A percentile compares a stretch with the other conserved stretches of the same genome.
phyloP scores from a whole-genome alignment of 2,797 vertebrate genomes.

The Sebastes wilsoni region DNA sequence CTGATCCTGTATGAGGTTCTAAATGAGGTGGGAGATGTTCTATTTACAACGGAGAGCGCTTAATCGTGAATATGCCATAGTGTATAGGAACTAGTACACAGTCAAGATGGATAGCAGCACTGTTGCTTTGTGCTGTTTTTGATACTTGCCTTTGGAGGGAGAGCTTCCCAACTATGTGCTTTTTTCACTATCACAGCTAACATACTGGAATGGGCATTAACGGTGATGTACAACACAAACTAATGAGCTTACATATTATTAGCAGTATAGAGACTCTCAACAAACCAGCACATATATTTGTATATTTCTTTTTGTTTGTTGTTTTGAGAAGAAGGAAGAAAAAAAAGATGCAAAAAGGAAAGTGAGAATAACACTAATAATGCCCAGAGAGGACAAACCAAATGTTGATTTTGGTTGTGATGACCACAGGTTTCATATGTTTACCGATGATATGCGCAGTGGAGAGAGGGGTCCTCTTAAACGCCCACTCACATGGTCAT shows the following conservation, averaged over 20 bases:
- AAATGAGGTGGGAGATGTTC: constrained; percentile 52
- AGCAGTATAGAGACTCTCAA: constrained; percentile 79
- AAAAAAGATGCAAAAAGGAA: constrained; percentile 76
- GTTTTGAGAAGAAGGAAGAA: constrained; percentile 53
- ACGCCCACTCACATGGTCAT: constrained; percentile 70
- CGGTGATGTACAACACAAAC: constrained; percentile 71
- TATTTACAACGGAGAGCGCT: constrained; percentile 76
- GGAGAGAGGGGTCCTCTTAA: constrained; percentile 59
- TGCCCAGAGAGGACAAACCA: constrained; percentile 73
- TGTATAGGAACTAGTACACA: constrained; percentile 82
- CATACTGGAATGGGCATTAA: constrained; percentile 82
- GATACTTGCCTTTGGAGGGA: constrained; percentile 86
- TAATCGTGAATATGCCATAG: constrained; percentile 83
- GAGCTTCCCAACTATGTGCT: constrained; percentile 84
- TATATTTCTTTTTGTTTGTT: constrained; percentile 69
- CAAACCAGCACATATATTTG: constrained; percentile 86
- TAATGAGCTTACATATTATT: constrained; percentile 76
- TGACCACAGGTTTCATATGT: constrained; percentile 78
- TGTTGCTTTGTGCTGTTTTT: constrained; percentile 84
- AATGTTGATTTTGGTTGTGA: constrained; percentile 68
- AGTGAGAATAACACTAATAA: constrained; percentile 61
- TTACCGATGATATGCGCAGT: constrained; percentile 73
- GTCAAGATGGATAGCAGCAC: constrained; percentile 78
- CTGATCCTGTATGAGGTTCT: constrained; percentile 60
- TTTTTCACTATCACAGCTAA: constrained; percentile 80